Conservation (phyloP, 2,113 vertebrate genomes). For the Perca flavescens region DNA sequence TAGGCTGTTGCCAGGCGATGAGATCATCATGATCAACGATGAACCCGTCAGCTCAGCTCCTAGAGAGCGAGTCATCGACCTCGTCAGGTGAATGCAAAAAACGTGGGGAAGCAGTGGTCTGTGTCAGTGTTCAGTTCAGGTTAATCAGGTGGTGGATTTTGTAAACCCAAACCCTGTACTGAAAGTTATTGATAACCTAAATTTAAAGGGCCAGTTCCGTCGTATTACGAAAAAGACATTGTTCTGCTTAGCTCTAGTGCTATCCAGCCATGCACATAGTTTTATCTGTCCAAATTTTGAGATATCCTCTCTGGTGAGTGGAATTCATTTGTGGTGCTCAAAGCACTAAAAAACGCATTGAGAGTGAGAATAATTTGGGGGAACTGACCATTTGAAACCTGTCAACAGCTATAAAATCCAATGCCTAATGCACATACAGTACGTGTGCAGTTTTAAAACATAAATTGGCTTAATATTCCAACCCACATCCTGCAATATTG, state of each 20-base stretch:
- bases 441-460: neutral
- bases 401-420: neutral
- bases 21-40: slow-evolving; percentile 98
- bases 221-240: neutral
- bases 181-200: neutral
- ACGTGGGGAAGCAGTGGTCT: no score
- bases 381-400: no score
- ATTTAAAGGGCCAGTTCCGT: neutral
- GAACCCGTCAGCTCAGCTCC: slow-evolving; percentile 94
- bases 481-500: neutral
- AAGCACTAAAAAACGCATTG: no score
- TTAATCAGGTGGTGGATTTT: neutral
- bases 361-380: neutral
- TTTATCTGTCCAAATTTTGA: no score
- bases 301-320: no score
- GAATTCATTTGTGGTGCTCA: no score
- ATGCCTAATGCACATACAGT: neutral
- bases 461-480: neutral
- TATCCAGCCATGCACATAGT: no score
- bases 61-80: slow-evolving; percentile 97
- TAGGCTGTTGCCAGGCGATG: slow-evolving; percentile 95
- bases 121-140: neutral
- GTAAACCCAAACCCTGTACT: neutral
- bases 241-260: no score
- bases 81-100: slow-evolving; percentile 89